Base-by-base conservation (phyloP, 2,888 invertebrate species). In the Xestobium rufovillosum region DNA sequence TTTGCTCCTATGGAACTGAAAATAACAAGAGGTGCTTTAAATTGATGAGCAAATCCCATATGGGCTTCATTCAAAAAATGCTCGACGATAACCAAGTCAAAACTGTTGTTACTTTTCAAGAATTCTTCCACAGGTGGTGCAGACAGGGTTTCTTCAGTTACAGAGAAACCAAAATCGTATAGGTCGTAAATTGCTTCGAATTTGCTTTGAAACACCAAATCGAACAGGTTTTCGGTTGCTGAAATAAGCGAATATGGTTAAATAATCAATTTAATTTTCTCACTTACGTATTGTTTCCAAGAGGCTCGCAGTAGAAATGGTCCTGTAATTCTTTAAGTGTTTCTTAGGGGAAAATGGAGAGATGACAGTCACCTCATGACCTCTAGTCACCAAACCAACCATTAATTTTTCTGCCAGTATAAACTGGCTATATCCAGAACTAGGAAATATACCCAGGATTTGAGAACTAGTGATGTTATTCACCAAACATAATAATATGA, bases 51-150 rank as follows among this genome's bases (percentile, higher is more conserved):
- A 3, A 66, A 51, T 1, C 67, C 70, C 31, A 40, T 55, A 12
- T 62, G 53, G 4, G 70, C 70, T 45, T 74, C 73, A 46, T 66
- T 68, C 13, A 69, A 49, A 47, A 71, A 70, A 26, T 67, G 56
- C 45, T 72, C 72, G 2, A 69, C 60, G 4, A 68, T 55, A 2
- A 68, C 58, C 10, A 61, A 49, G 41, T 68, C 67, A 36, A 69
- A 64, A n/a, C 54, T 50, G 34, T 65, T 50, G 14, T 51, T 41
- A 0, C 66, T 64, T 15, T 54, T 39, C 9, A 62, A 30, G 1
- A 61, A 43, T 17, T 55, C 42, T 42, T 55, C 51, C 1, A 61
- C 48, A 4, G 49, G 49, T 8, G 52, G 48, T 19, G 59, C 45
- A 9, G 50, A 36, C 4, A 59, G 41, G 3, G 49, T 48, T 3